Conservation (phyloP, 2,888 invertebrate genomes). For the Ectemnius continuus region DNA sequence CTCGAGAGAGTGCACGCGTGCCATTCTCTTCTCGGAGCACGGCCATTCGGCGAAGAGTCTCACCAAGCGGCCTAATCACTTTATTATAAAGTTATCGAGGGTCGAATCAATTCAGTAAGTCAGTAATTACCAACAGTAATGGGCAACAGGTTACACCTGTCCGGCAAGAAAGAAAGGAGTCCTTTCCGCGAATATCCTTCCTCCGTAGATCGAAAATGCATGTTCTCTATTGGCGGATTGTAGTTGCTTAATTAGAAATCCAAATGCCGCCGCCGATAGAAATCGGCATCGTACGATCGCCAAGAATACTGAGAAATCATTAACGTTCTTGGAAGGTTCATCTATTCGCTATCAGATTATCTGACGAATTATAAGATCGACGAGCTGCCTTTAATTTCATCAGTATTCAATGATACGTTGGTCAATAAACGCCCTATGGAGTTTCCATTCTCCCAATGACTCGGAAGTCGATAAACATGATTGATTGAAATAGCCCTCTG, state of each 20-base stretch:
- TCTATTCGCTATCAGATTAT: neutral
- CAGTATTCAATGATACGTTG: conserved; percentile 38
- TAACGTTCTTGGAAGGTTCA: neutral
- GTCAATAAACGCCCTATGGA: conserved; percentile 30
- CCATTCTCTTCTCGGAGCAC: conserved; percentile 8
- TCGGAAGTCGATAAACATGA: neutral
- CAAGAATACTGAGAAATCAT: conserved; percentile 17
- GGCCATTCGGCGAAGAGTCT: neutral
- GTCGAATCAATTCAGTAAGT: neutral
- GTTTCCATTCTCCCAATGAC: conserved; percentile 9
- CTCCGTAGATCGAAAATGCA: neutral
- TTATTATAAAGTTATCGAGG: neutral
- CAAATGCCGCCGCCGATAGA: neutral
- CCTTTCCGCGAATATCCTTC: neutral
- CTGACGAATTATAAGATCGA: neutral
- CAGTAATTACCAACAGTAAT: neutral
- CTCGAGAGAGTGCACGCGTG: neutral
- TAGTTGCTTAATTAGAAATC: neutral
- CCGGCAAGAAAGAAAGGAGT: neutral
- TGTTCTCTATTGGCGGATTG: neutral
- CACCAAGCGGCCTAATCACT: neutral
- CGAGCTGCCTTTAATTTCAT: conserved; percentile 32
- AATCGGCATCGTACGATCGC: conserved; percentile 21
- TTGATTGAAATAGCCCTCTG: too few relatives aligned
- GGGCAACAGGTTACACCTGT: neutral